Conservation (phyloP, 2,888 invertebrate species). For the Hemithea aestivaria region DNA sequence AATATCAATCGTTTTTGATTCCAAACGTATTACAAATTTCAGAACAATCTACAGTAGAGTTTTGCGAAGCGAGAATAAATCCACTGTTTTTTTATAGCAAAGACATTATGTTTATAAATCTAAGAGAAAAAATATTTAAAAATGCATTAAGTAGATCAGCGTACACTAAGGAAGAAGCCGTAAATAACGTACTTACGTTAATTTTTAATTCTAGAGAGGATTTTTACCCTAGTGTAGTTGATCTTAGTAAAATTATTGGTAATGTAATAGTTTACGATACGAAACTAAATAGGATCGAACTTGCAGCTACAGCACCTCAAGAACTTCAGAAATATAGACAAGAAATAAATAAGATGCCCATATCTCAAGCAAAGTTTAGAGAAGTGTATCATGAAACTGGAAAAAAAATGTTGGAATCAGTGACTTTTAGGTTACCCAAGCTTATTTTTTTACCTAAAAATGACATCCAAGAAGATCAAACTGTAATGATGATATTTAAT, state of each 20-base stretch:
- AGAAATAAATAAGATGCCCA: neutral
- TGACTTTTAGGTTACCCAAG: constrained; percentile 25
- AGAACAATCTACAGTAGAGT: neutral
- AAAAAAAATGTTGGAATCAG: constrained; percentile 14
- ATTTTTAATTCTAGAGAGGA: neutral
- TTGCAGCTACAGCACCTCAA: neutral
- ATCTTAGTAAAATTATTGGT: constrained; percentile 1
- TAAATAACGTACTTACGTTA: neutral
- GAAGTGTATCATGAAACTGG: constrained; percentile 1
- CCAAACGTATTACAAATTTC: neutral
- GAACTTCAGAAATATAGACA: neutral
- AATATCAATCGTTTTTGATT: neutral
- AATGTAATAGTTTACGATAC: neutral
- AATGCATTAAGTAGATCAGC: neutral
- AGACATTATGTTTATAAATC: neutral
- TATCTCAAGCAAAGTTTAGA: neutral
- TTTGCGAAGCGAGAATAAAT: constrained; percentile 1
- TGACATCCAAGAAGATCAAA: too few relatives aligned
- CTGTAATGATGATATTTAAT: constrained; percentile 29
- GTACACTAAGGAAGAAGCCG: neutral
- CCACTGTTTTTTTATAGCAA: neutral
- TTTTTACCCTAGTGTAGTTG: neutral
- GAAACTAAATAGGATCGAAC: neutral
- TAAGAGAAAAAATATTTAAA: neutral
- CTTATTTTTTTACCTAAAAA: constrained; percentile 18